Evolutionary conservation across 2,888 invertebrate genomes (phyloP).

Genomic region (Stenurella melanura): DNA sequence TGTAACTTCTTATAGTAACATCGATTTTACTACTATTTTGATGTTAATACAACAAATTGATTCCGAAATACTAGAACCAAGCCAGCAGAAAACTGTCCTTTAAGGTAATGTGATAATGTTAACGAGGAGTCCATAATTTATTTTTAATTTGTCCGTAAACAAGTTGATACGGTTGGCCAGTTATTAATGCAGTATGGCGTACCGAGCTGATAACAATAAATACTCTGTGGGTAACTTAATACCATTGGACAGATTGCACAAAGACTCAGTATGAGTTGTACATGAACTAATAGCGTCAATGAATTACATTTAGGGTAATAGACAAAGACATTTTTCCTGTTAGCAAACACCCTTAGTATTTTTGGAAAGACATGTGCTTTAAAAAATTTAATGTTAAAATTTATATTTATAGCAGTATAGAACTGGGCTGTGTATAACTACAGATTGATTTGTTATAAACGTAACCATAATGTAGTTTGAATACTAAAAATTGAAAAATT

Average conservation of each 20-base stretch:
- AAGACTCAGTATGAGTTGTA: constrained; percentile 19
- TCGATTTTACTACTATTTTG: background rate
- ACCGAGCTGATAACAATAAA: constrained; percentile 40
- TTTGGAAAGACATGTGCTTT: background rate
- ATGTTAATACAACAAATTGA: background rate
- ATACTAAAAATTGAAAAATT: no score
- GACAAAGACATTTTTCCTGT: constrained; percentile 9
- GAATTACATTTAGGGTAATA: background rate
- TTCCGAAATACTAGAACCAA: background rate
- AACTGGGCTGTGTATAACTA: no score
- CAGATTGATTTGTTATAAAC: no score
- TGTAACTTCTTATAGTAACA: background rate
- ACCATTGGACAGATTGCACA: constrained; percentile 37
- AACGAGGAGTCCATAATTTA: background rate
- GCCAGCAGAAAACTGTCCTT: background rate
- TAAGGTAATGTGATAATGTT: background rate
- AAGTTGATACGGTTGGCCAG: constrained; percentile 23
- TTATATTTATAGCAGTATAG: no score
- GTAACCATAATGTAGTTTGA: no score
- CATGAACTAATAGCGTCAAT: constrained; percentile 1
- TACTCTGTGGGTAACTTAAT: constrained; percentile 35
- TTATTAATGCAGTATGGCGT: constrained; percentile 43
- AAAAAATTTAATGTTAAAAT: no score
- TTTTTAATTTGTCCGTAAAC: constrained; percentile 34
- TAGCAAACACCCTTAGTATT: background rate